These are phyloP conservation scores for Cebidichthys violaceus DNA, from an alignment of 2,113 vertebrate genomes.

Conservation along the genomic window DNA sequence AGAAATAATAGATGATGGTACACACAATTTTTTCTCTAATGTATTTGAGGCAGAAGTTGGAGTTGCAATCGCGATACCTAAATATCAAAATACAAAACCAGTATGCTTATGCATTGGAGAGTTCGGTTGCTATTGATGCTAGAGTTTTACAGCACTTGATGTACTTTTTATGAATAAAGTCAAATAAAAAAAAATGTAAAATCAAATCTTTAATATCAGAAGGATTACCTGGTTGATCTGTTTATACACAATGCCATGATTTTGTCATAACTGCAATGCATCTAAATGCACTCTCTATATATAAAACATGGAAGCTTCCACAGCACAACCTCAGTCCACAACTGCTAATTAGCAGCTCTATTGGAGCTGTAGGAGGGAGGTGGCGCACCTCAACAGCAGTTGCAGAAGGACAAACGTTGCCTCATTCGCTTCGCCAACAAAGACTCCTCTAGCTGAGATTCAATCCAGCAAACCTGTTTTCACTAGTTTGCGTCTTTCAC, in stretches of 20 bases:
- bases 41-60: not conserved
- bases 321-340: not conserved
- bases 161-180: slow-evolving; percentile 1
- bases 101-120: not conserved
- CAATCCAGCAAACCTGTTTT: slow-evolving; percentile 34
- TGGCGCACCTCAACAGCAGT: not conserved
- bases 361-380: not conserved
- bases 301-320: not conserved
- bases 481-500: slow-evolving; percentile 19
- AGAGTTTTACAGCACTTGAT: not conserved
- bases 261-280: slow-evolving; percentile 1
- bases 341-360: slow-evolving; percentile 14
- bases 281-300: not conserved
- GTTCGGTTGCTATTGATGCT: not conserved
- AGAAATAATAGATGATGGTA: not conserved
- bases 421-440: not conserved
- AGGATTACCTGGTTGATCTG: not conserved
- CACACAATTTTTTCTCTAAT: not conserved
- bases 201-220: not conserved
- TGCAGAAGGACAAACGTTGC: slow-evolving; percentile 1
- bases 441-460: slow-evolving; percentile 8
- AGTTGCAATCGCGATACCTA: not conserved
- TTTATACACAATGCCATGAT: too few relatives aligned
- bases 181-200: not conserved
- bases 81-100: not conserved